These are phyloP conservation scores for Heteromormyrus szaboi DNA, from an alignment of 2,797 vertebrate species.

Conservation along the genomic window DNA sequence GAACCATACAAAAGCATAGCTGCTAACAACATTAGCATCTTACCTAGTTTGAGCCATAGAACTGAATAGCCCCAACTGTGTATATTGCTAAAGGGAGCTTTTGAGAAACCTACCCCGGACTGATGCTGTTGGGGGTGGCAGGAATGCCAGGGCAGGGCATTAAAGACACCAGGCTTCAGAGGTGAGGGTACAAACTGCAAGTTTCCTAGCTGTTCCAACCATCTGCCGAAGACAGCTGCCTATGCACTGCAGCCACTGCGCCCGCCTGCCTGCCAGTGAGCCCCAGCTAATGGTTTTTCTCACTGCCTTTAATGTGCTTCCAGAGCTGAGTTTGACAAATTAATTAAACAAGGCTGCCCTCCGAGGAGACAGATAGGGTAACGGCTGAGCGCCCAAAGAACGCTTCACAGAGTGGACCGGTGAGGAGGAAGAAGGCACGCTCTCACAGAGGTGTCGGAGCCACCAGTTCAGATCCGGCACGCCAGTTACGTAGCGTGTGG, in stretches of 20 bases:
- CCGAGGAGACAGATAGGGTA: slow-evolving; percentile 34
- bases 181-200: not conserved
- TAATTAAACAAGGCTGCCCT: slow-evolving; percentile 46
- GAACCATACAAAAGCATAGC: not conserved
- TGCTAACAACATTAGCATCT: not conserved
- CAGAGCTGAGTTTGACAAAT: slow-evolving; percentile 55
- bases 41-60: not conserved
- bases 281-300: slow-evolving; percentile 39
- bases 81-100: not conserved
- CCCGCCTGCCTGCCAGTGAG: not conserved
- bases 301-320: slow-evolving; percentile 48
- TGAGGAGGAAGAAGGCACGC: slow-evolving; percentile 27
- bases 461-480: not conserved
- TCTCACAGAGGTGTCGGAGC: slow-evolving; percentile 13
- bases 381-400: not conserved
- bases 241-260: not conserved
- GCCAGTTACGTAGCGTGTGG: not conserved
- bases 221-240: not conserved
- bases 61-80: not conserved
- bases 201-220: not conserved
- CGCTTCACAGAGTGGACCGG: slow-evolving; percentile 34
- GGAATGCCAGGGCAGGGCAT: not conserved
- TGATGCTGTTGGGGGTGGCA: not conserved
- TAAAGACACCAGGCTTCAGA: not conserved
- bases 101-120: not conserved